A percentile compares a stretch with the other conserved stretches of the same genome.
These are phyloP conservation scores for Etheostoma spectabile DNA, from an alignment of 2,113 vertebrate species.

Conservation along the genomic window DNA sequence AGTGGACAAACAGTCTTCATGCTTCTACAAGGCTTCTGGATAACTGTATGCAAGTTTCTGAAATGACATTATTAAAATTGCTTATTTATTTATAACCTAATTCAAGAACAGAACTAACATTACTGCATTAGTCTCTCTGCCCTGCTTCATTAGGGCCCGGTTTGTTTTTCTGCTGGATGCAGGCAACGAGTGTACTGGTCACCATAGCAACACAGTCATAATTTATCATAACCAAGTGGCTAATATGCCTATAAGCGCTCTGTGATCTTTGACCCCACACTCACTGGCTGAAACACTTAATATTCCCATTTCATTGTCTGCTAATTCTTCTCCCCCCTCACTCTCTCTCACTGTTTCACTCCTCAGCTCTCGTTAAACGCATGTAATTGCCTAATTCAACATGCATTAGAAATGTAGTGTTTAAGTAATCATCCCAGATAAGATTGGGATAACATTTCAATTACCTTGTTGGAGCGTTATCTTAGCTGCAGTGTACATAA, in stretches of 20 bases:
- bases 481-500: slow-evolving; percentile 75
- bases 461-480: slow-evolving; percentile 72
- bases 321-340: slow-evolving; percentile 47
- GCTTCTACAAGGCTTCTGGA: neutral
- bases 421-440: slow-evolving; percentile 82
- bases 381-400: slow-evolving; percentile 84
- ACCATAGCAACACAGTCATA: slow-evolving; percentile 78
- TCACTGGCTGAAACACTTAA: slow-evolving; percentile 79
- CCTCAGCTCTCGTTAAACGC: slow-evolving; percentile 74
- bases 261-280: slow-evolving; percentile 78
- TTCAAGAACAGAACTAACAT: slow-evolving; percentile 21
- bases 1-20: neutral
- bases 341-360: slow-evolving; percentile 36
- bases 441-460: slow-evolving; percentile 83
- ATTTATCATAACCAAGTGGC: slow-evolving; percentile 83
- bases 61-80: neutral
- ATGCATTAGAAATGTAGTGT: slow-evolving; percentile 83
- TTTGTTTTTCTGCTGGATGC: slow-evolving; percentile 38
- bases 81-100: slow-evolving; percentile 28
- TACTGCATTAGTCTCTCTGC: slow-evolving; percentile 23
- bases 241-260: slow-evolving; percentile 83
- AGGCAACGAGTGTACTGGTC: slow-evolving; percentile 50
- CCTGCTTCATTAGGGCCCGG: slow-evolving; percentile 51
- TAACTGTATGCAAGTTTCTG: neutral
- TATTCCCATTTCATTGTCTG: slow-evolving; percentile 78